Base-by-base conservation (phyloP, 2,888 invertebrate species). In the Azorinus chamasolen region DNA sequence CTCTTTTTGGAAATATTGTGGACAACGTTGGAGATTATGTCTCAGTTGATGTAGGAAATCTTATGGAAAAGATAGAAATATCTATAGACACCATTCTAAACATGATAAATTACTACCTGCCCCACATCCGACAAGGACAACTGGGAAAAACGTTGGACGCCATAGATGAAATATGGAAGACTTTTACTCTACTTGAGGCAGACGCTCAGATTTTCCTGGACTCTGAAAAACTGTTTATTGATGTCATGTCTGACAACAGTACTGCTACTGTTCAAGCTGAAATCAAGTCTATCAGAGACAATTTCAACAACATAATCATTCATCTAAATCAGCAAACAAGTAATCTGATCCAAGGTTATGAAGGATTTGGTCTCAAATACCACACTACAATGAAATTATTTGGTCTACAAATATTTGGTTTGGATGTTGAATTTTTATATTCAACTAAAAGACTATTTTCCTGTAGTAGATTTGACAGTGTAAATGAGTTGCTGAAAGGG, bases 381-480 rank as follows among this genome's bases (percentile, higher is more conserved):
- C 53, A 22, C 4, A 37, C 45, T 5, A 43, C 37, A 3, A 10
- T 74, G 14, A 24, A 27, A 14, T 16, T 68, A 24, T 41, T 57
- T 51, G 74, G 74, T 18, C 27, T 68, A 2, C 50, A 68, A 16
- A 20, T 81, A 14, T 18, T 25, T 50, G 57, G 63, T 0, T 20
- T 81, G 14, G 68, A 79, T 22, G 27, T 77, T 22, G 80, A 83
- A 51, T n/a, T 81, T n/a, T 65, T 81, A 10, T 32, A 32, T 10
- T 62, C 66, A 43, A 64, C 79, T 22, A 32, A 18, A n/a, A 50
- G 43, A 3, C 24, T n/a, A n/a, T 10, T 81, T 14, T 58, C 39
- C 22, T 20, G 57, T 27, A 57, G 69, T 41, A 25, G 57, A 10
- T 55, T 57, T 6, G 57, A 65, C 20, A 61, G n/a, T n/a, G n/a